Conservation (phyloP, 1,140 invertebrate genomes). For the Rhyzopertha dominica region DNA sequence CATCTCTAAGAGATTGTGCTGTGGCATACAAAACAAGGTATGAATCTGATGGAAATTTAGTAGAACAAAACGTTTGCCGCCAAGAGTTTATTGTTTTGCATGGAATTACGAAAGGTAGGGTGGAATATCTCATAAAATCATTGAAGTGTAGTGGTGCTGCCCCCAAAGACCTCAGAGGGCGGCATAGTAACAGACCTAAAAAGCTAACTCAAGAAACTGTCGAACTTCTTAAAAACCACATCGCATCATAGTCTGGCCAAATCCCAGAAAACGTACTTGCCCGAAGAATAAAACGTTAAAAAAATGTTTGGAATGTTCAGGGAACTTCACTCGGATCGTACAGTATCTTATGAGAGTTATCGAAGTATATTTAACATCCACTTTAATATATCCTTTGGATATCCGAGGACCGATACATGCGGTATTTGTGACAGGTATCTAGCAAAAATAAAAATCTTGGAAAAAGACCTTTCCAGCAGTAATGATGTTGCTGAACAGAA, state of each 20-base stretch:
- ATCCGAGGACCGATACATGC: conserved; percentile 11
- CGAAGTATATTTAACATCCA: conserved; percentile 1
- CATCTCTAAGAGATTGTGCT: too few species aligned
- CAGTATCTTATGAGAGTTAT: conserved; percentile 15
- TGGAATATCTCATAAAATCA: conserved; percentile 4
- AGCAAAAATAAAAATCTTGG: conserved; percentile 9
- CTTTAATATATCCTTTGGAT: conserved; percentile 21
- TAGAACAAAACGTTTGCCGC: too few species aligned
- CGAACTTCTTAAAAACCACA: conserved; percentile 13
- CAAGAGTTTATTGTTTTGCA: too few species aligned
- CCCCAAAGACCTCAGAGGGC: conserved; percentile 2
- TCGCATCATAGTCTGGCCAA: conserved; percentile 15
- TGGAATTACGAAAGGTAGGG: conserved; percentile 8
- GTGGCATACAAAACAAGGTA: too few species aligned
- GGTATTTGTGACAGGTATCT: conserved; percentile 13
- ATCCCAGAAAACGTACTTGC: conserved; percentile 13
- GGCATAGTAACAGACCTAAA: conserved; percentile 1
- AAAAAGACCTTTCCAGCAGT: conserved; percentile 1
- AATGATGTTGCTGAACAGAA: conserved; percentile 1
- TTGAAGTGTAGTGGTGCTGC: conserved; percentile 5
- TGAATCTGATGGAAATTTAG: too few species aligned
- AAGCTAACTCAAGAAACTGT: conserved; percentile 9
- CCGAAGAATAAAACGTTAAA: conserved; percentile 16
- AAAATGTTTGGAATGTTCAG: conserved; percentile 16
- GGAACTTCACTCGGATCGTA: conserved; percentile 5